Conservation (phyloP, 1,140 invertebrate species). For the Trichonephila clavata region DNA sequence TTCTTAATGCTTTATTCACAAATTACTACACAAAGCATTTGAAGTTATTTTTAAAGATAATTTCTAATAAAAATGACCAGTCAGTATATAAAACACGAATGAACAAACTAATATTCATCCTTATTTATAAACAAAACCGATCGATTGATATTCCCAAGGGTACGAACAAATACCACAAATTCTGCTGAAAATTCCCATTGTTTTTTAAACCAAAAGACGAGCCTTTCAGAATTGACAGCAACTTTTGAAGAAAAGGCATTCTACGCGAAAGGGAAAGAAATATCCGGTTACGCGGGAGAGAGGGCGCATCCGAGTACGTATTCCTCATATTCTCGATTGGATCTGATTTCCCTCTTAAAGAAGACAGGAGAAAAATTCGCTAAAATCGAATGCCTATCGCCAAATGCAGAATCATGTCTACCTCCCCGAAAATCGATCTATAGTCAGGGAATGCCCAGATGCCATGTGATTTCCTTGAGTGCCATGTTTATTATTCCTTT, state of each 20-base stretch:
- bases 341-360: constrained; percentile 53
- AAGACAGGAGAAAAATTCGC: constrained; percentile 21
- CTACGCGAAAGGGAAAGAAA: neutral
- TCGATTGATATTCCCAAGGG: neutral
- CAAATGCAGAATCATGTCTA: constrained; percentile 48
- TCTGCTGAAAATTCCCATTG: neutral
- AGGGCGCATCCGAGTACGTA: neutral
- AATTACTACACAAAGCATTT: no score
- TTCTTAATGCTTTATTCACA: no score
- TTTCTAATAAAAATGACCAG: no score
- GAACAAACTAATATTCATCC: no score
- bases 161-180: neutral
- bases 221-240: neutral
- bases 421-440: constrained; percentile 16
- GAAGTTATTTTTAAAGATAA: no score
- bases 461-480: neutral
- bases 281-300: neutral
- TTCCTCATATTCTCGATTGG: constrained; percentile 43
- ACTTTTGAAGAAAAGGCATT: neutral
- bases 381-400: constrained; percentile 53
- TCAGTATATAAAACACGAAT: no score
- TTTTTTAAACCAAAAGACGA: neutral
- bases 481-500: neutral
- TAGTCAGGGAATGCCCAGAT: neutral
- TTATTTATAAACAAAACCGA: neutral